These are phyloP conservation scores for Girardia tigrina DNA, from an alignment of 2,888 invertebrate species.

Conservation along the genomic window DNA sequence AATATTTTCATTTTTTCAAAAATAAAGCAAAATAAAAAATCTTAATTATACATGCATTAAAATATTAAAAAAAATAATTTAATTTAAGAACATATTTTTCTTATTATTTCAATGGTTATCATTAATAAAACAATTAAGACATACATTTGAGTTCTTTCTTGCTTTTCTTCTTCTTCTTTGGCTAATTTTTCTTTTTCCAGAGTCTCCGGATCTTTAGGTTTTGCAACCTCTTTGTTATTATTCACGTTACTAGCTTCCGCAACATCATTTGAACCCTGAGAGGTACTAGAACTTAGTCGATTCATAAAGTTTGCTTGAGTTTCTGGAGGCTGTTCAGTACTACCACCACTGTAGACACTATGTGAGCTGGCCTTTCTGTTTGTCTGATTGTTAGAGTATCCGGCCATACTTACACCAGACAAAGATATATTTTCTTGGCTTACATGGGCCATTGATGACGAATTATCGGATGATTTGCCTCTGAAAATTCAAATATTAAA, in stretches of 20 bases:
- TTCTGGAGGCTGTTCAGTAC: neutral
- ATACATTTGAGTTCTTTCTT: slow-evolving; percentile 27
- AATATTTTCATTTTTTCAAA: too few relatives aligned
- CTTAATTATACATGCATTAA: too few relatives aligned
- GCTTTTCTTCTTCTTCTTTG: slow-evolving; percentile 13
- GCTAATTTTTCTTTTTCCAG: slow-evolving; percentile 29
- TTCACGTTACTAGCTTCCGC: neutral
- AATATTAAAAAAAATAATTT: too few relatives aligned
- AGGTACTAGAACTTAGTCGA: slow-evolving; percentile 4
- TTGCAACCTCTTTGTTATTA: neutral
- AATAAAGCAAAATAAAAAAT: too few relatives aligned
- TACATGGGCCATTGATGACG: slow-evolving; percentile 15
- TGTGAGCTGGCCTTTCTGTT: slow-evolving; percentile 15
- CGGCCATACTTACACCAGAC: neutral
- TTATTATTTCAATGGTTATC: too few relatives aligned
- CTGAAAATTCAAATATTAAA: too few relatives aligned
- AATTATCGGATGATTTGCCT: neutral
- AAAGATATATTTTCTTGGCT: neutral
- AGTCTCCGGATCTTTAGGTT: slow-evolving; percentile 16
- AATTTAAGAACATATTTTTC: too few relatives aligned
- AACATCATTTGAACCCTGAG: slow-evolving; percentile 9
- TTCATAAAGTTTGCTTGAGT: neutral
- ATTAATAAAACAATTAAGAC: too few relatives aligned
- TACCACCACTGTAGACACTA: slow-evolving; percentile 18
- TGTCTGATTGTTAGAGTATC: neutral